Conservation (phyloP, 2,113 vertebrate genomes). For the Epinephelus cyanopodus region DNA sequence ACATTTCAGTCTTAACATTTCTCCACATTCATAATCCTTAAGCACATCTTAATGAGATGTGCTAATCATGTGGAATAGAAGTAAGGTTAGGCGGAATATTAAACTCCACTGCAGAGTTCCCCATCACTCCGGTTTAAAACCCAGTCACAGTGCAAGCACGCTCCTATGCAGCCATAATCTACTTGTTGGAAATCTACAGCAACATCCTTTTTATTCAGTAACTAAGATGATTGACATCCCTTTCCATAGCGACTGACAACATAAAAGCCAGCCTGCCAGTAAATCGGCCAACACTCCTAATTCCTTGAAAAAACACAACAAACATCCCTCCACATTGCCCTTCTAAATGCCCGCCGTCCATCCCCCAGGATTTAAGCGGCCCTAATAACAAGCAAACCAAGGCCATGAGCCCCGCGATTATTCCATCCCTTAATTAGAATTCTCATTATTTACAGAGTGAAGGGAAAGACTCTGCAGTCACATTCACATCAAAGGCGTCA, state of each 20-base stretch:
- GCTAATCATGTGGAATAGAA: conserved; percentile 39
- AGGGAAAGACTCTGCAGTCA: conserved; percentile 78
- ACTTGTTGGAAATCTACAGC: conserved; percentile 70
- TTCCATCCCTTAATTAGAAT: conserved; percentile 86
- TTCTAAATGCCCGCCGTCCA: conserved; percentile 78
- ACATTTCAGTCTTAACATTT: conserved; percentile 33
- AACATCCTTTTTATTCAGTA: conserved; percentile 71
- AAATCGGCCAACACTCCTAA: conserved; percentile 76
- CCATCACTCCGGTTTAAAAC: conserved; percentile 45
- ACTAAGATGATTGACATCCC: conserved; percentile 73
- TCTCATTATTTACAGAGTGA: conserved; percentile 85
- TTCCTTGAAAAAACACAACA: conserved; percentile 74
- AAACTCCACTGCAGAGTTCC: conserved; percentile 16
- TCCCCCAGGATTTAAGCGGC: conserved; percentile 77
- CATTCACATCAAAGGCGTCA: conserved; percentile 85
- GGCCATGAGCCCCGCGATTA: conserved; percentile 81
- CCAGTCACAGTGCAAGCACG: conserved; percentile 56
- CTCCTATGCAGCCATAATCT: conserved; percentile 55
- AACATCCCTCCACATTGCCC: conserved; percentile 75
- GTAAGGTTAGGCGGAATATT: conserved; percentile 25
- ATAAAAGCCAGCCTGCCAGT: conserved; percentile 79
- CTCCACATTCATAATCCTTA: conserved; percentile 42
- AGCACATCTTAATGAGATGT: conserved; percentile 38
- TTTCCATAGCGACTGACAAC: conserved; percentile 73
- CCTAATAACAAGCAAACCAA: conserved; percentile 82